Conservation (phyloP, 2,888 invertebrate species). For the Mythimna impura region DNA sequence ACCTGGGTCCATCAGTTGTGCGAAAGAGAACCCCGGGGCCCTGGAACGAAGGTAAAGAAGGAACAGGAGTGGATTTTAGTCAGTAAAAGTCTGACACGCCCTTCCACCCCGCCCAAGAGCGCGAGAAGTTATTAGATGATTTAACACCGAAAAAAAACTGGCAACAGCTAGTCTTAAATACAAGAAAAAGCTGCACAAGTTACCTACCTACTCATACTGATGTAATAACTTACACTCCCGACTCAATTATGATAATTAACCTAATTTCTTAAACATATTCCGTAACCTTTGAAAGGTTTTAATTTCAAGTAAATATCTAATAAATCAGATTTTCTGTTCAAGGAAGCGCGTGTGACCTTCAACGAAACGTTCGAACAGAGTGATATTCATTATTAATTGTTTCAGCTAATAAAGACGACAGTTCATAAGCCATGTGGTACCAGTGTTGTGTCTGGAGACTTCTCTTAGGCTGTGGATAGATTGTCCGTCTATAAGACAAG, state of each 20-base stretch:
- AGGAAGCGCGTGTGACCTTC: slow-evolving; percentile 1
- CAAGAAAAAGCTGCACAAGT: neutral
- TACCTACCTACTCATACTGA: neutral
- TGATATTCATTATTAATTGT: slow-evolving; percentile 15
- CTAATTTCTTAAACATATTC: slow-evolving; percentile 17
- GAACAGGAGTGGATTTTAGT: too few relatives aligned
- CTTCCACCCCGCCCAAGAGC: too few relatives aligned
- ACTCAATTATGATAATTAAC: slow-evolving; percentile 17
- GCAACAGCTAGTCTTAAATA: neutral
- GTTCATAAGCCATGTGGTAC: neutral
- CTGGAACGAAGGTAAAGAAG: too few relatives aligned
- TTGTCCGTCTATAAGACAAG: too few relatives aligned
- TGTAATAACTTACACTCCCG: neutral
- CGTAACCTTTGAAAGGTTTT: slow-evolving; percentile 12
- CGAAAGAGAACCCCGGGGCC: too few relatives aligned
- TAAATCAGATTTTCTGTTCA: slow-evolving; percentile 28
- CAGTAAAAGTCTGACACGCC: too few relatives aligned
- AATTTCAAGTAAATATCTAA: slow-evolving; percentile 20
- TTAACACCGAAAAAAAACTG: too few relatives aligned
- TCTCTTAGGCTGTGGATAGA: neutral
- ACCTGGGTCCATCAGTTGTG: too few relatives aligned
- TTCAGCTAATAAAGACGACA: slow-evolving; percentile 5
- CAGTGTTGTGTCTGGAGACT: neutral
- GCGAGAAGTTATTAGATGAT: too few relatives aligned
- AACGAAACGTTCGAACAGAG: slow-evolving; percentile 5